Base-by-base conservation (phyloP, 2,797 vertebrate genomes). In the Amazonetta brasiliensis region DNA sequence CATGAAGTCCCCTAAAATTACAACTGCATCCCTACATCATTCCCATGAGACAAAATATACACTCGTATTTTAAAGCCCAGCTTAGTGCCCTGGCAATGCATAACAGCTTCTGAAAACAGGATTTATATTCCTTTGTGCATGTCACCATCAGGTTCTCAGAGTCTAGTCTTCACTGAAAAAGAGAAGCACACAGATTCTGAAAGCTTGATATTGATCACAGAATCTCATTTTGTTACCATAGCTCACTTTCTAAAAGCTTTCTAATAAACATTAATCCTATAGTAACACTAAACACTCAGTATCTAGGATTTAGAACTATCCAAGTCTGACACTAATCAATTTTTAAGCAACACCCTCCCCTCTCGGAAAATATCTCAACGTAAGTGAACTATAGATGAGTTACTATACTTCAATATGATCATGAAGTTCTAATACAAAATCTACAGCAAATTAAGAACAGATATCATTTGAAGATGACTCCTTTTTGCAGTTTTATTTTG, bases 11-110 rank as follows among this genome's bases (percentile, higher is more conserved):
- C 7, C 18, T 21, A 64, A 6, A 39, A 22, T 17, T 80, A 67
- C 39, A 81, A 39, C 5, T 31, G 9, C 11, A 58, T 54, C 33
- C 35, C 15, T 44, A 58, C 0, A 0, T 9, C 59, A 52, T n/a
- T 85, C 52, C 28, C 59, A 63, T 2, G 5, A 46, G 17, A 64
- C 10, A 83, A 76, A 91, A 64, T 26, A 87, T 2, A 74, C 7
- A 46, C 5, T 30, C 20, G 46, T 12, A 59, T 41, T 84, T 55
- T 55, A 1, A 46, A 74, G 23, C 19, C 30, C 78, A 86, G 88
- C 58, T 75, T 59, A 12, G 9, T 58, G 25, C 17, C 44, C 19
- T 37, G 17, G 26, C n/a, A 92, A 28, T 5, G 5, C 44, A 25
- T 23, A 22, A 58, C 8, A 30, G 19, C 35, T 71, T 69, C 63